Percentiles rank a stretch among this genome's conserved stretches.
phyloP scores from a whole-genome alignment of 2,888 invertebrate species.

The Adelognathus sp. region DNA sequence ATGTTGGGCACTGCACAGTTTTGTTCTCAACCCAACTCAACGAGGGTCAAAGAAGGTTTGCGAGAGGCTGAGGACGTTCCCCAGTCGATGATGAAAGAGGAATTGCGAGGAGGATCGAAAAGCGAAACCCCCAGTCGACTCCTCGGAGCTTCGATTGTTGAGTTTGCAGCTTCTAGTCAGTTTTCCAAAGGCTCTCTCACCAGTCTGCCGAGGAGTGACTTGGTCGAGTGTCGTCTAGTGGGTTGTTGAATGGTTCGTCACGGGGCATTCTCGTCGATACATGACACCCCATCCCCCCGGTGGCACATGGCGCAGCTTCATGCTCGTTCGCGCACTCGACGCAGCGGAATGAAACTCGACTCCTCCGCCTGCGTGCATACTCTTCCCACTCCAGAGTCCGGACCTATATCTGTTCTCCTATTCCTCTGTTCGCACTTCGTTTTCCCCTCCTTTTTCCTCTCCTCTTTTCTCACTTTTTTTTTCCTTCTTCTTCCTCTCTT shows the following conservation, averaged over 20 bases:
- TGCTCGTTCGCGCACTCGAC: background rate
- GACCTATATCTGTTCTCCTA: background rate
- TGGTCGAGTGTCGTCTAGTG: conserved; percentile 34
- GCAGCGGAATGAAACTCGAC: background rate
- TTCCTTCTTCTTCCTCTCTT: conserved; percentile 27
- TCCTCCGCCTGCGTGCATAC: background rate
- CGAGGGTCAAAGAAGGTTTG: conserved; percentile 32
- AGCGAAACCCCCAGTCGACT: conserved; percentile 6
- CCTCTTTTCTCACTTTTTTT: conserved; percentile 18
- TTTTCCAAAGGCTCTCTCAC: background rate
- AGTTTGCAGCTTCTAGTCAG: background rate
- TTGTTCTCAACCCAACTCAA: conserved; percentile 33
- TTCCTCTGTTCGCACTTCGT: background rate
- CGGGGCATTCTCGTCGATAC: conserved; percentile 37
- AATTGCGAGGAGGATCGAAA: background rate
- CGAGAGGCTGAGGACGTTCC: background rate
- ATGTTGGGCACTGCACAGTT: background rate
- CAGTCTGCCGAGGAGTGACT: background rate
- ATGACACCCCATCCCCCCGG: conserved; percentile 3
- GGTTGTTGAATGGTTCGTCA: conserved; percentile 53
- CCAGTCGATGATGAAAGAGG: background rate
- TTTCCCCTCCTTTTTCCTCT: background rate
- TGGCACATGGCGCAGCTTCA: background rate
- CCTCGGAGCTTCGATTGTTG: background rate
- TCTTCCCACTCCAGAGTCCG: background rate